Evolutionary conservation across 1,140 invertebrate species (phyloP).

Genomic region (Holcopasites calliopsidis): DNA sequence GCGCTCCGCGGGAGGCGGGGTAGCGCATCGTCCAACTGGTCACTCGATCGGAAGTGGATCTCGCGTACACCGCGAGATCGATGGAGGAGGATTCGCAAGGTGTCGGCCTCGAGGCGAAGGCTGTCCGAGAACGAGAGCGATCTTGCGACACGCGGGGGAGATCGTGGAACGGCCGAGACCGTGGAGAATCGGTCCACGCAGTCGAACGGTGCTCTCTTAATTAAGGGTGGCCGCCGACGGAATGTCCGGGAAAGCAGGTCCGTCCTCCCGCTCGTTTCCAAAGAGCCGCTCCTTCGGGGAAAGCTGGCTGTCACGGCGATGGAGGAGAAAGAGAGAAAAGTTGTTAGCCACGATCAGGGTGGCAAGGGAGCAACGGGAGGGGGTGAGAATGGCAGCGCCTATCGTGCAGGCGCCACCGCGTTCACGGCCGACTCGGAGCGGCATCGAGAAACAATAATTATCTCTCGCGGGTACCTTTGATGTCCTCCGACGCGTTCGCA

Average conservation of each 20-base stretch:
- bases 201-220: slow-evolving; percentile 73
- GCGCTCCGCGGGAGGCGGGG: too few relatives aligned
- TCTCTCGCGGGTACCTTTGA: slow-evolving; percentile 75
- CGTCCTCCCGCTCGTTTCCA: slow-evolving; percentile 7
- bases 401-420: slow-evolving; percentile 73
- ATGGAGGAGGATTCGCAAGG: too few relatives aligned
- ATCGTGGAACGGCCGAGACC: slow-evolving; percentile 62
- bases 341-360: too few relatives aligned
- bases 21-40: too few relatives aligned
- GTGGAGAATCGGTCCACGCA: slow-evolving; percentile 68
- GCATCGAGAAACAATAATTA: slow-evolving; percentile 78
- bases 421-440: slow-evolving; percentile 58
- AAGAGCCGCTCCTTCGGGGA: neutral
- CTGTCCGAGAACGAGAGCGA: neutral
- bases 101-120: neutral
- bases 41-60: neutral
- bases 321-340: neutral
- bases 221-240: slow-evolving; percentile 68
- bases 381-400: slow-evolving; percentile 73
- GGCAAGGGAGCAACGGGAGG: slow-evolving; percentile 16
- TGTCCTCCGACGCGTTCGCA: slow-evolving; percentile 76
- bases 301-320: neutral
- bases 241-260: slow-evolving; percentile 35
- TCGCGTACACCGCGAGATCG: neutral
- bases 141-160: neutral